A percentile compares a stretch with the other conserved stretches of the same genome.
Conservation (phyloP, 2,888 invertebrate genomes). For the Pyralis farinalis region DNA sequence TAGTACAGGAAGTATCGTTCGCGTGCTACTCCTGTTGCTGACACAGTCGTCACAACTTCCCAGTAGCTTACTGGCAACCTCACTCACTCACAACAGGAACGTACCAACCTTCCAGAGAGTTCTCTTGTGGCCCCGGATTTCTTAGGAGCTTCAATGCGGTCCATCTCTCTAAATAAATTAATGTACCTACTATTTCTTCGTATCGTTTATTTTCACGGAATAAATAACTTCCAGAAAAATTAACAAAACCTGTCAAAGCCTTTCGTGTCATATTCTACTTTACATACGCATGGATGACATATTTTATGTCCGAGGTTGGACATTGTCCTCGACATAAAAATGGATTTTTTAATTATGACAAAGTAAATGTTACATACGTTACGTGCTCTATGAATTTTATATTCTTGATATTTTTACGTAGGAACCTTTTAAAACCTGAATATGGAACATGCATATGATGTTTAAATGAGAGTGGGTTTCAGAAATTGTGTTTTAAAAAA, state of each 20-base stretch:
- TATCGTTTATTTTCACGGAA: too few species aligned
- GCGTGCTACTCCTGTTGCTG: too few species aligned
- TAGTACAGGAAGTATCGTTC: too few species aligned
- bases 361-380: constrained; percentile 7
- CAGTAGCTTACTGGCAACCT: too few species aligned
- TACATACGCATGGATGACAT: constrained; percentile 1
- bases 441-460: constrained; percentile 2
- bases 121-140: too few species aligned
- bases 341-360: constrained; percentile 10
- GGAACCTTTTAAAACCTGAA: constrained; percentile 8
- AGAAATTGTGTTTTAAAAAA: too few species aligned
- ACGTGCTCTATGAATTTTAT: constrained; percentile 9
- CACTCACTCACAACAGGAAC: too few species aligned
- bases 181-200: too few species aligned
- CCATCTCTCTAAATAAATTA: too few species aligned
- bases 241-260: background rate
- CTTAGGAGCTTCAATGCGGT: too few species aligned
- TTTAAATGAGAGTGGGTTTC: constrained; percentile 8
- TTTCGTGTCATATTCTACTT: constrained; percentile 1
- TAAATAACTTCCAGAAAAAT: background rate
- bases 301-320: constrained; percentile 3
- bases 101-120: too few species aligned
- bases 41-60: too few species aligned
- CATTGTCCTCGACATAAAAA: constrained; percentile 1
- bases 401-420: constrained; percentile 7